Conservation (phyloP, 1,140 invertebrate genomes). For the Solen grandis region DNA sequence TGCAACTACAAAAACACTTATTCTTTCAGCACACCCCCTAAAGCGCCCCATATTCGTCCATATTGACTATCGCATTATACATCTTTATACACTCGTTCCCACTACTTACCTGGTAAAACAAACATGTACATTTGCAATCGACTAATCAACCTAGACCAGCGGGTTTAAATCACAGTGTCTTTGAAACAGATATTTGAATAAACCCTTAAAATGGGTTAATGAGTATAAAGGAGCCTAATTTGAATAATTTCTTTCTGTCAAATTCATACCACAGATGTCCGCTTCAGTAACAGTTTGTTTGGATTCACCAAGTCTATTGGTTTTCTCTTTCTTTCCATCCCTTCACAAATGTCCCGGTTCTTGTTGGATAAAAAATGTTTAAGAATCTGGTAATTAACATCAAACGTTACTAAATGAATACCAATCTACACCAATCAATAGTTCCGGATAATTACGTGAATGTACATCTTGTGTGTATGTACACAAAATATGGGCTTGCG, state of each 20-base stretch:
- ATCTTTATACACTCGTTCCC: constrained; percentile 50
- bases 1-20: constrained; percentile 52
- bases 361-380: no score
- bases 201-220: neutral
- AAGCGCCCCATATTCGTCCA: constrained; percentile 49
- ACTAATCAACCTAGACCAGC: constrained; percentile 34
- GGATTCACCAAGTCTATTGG: no score
- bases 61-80: constrained; percentile 54
- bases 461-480: no score
- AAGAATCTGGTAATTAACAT: no score
- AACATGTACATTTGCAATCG: constrained; percentile 1
- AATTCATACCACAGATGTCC: neutral
- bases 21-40: constrained; percentile 39
- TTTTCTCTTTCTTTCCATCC: no score
- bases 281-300: no score
- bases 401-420: no score
- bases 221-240: constrained; percentile 1
- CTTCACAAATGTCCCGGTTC: no score
- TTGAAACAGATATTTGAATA: constrained; percentile 21
- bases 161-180: neutral
- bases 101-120: constrained; percentile 29
- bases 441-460: no score
- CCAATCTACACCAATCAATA: no score
- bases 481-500: no score
- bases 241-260: neutral